These are phyloP conservation scores for Dromius quadrimaculatus DNA, from an alignment of 2,888 invertebrate species.

Conservation along the genomic window DNA sequence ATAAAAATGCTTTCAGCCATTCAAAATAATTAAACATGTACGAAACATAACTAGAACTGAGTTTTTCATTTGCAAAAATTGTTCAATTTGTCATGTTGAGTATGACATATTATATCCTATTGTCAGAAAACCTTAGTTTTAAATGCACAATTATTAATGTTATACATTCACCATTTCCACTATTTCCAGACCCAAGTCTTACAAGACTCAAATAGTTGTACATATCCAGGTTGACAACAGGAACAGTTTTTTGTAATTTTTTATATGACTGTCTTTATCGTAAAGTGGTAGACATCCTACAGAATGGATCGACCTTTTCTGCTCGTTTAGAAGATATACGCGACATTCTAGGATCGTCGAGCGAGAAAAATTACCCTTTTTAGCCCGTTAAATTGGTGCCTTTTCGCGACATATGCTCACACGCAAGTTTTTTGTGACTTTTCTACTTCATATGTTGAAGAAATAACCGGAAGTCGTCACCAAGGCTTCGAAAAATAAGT, in stretches of 20 bases:
- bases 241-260: slow-evolving; percentile 32
- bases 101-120: too few relatives aligned
- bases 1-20: too few relatives aligned
- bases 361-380: slow-evolving; percentile 40
- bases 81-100: too few relatives aligned
- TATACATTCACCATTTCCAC: too few relatives aligned
- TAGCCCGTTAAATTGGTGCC: slow-evolving; percentile 34
- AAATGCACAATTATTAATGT: too few relatives aligned
- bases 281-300: slow-evolving; percentile 28
- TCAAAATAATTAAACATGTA: too few relatives aligned
- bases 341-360: background rate
- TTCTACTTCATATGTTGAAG: slow-evolving; percentile 15
- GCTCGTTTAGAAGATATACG: slow-evolving; percentile 23
- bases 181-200: too few relatives aligned
- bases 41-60: too few relatives aligned
- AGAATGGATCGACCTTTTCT: slow-evolving; percentile 34
- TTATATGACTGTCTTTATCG: slow-evolving; percentile 34
- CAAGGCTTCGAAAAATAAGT: background rate
- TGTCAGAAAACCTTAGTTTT: too few relatives aligned
- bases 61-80: too few relatives aligned
- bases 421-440: slow-evolving; percentile 22
- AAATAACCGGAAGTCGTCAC: slow-evolving; percentile 10
- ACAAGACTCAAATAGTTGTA: slow-evolving; percentile 32
- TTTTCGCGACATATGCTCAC: slow-evolving; percentile 30
- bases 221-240: slow-evolving; percentile 7